These are phyloP conservation scores for Leptobrachium leishanense DNA, from an alignment of 2,113 vertebrate species.

Conservation along the genomic window DNA sequence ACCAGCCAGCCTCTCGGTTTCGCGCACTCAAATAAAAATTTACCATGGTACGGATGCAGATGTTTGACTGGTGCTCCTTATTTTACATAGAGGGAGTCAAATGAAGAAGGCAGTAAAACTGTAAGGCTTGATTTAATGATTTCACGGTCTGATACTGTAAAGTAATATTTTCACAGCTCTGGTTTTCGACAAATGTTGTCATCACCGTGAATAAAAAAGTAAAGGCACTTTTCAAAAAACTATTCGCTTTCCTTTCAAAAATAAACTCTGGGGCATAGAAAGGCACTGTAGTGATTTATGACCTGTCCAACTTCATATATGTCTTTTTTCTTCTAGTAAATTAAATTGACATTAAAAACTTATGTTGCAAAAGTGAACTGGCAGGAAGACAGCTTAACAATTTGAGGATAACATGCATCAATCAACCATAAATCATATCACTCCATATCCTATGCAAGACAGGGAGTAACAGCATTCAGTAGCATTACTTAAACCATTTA, in stretches of 20 bases:
- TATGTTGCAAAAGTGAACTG: conserved; percentile 26
- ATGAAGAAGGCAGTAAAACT: conserved; percentile 17
- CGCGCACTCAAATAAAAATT: not conserved
- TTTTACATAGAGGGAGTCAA: not conserved
- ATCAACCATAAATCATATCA: conserved; percentile 31
- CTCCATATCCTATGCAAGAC: conserved; percentile 1
- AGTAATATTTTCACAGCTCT: conserved; percentile 25
- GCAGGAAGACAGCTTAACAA: conserved; percentile 43
- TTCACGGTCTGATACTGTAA: conserved; percentile 7
- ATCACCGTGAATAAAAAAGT: conserved; percentile 6
- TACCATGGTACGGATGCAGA: conserved; percentile 4
- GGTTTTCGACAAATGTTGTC: conserved; percentile 21
- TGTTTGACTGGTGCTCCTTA: not conserved
- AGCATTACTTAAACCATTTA: conserved; percentile 12
- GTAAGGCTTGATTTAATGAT: conserved; percentile 17
- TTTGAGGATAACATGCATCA: conserved; percentile 32
- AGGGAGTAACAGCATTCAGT: conserved; percentile 18
- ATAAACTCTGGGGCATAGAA: not conserved
- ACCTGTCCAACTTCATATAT: conserved; percentile 22
- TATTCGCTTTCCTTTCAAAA: not conserved
- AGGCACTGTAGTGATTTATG: conserved; percentile 33
- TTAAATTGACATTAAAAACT: conserved; percentile 41
- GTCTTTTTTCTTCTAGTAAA: conserved; percentile 22
- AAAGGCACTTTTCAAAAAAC: not conserved
- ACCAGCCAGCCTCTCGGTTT: not conserved